These are phyloP conservation scores for Catocala nupta DNA, from an alignment of 2,888 invertebrate genomes.

Conservation along the genomic window DNA sequence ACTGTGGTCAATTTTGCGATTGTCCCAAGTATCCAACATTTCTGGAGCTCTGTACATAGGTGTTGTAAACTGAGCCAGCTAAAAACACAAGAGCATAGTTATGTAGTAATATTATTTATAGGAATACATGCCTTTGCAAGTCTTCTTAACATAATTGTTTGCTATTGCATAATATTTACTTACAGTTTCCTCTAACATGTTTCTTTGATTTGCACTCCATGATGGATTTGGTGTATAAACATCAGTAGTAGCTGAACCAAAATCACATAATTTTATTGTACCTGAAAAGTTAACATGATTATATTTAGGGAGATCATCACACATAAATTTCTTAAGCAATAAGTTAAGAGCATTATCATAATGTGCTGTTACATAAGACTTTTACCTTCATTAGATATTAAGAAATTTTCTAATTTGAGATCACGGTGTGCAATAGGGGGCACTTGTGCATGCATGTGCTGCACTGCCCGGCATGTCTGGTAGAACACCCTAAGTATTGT, in stretches of 20 bases:
- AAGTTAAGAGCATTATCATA: constrained; percentile 7
- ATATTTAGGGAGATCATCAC: background rate
- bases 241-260: constrained; percentile 97
- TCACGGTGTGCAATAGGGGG: constrained; percentile 98
- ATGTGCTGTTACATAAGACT: constrained; percentile 3
- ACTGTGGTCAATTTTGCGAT: constrained; percentile 96
- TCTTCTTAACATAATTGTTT: too few species aligned
- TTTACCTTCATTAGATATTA: constrained; percentile 93
- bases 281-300: constrained; percentile 62
- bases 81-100: constrained; percentile 55
- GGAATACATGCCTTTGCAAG: too few species aligned
- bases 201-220: constrained; percentile 97
- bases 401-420: constrained; percentile 98
- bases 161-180: constrained; percentile 47
- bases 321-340: background rate
- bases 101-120: background rate
- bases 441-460: constrained; percentile 96
- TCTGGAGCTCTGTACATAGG: constrained; percentile 99
- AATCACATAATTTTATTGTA: constrained; percentile 97
- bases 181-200: constrained; percentile 97
- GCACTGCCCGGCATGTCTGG: constrained; percentile 95
- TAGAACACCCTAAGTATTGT: constrained; percentile 95
- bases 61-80: constrained; percentile 93
- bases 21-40: constrained; percentile 99
- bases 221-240: constrained; percentile 93